These are phyloP conservation scores for Cryptocheilus praepositus DNA, from an alignment of 2,888 invertebrate species.

Conservation along the genomic window DNA sequence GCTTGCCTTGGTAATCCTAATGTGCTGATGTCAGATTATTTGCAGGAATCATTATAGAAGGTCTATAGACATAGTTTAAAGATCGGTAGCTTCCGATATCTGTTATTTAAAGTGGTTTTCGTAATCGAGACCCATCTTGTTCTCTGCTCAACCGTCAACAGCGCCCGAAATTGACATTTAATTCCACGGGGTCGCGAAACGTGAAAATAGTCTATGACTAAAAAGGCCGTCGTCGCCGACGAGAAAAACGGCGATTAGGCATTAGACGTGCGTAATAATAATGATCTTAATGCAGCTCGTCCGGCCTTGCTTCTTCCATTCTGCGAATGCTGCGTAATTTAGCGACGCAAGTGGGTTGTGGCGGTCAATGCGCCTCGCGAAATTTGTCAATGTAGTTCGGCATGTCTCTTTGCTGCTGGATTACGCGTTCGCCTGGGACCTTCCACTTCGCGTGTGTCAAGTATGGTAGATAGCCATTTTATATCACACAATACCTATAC, in stretches of 20 bases:
- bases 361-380: slow-evolving; percentile 49
- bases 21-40: too few relatives aligned
- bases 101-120: too few relatives aligned
- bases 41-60: too few relatives aligned
- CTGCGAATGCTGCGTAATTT: slow-evolving; percentile 67
- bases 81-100: too few relatives aligned
- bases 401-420: background rate
- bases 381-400: slow-evolving; percentile 38
- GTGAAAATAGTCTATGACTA: background rate
- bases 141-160: too few relatives aligned
- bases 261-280: slow-evolving; percentile 53
- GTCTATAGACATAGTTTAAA: too few relatives aligned
- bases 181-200: too few relatives aligned
- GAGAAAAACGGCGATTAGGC: slow-evolving; percentile 46
- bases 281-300: slow-evolving; percentile 68
- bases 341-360: slow-evolving; percentile 59
- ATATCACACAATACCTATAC: background rate
- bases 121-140: too few relatives aligned
- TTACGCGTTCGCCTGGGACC: slow-evolving; percentile 14
- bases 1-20: too few relatives aligned
- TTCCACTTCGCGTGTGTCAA: background rate
- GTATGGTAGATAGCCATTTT: background rate
- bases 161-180: too few relatives aligned
- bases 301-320: slow-evolving; percentile 67
- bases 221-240: slow-evolving; percentile 29